A percentile compares a stretch with the other conserved stretches of the same genome.
Evolutionary conservation across 2,113 vertebrate species (phyloP).

Genomic region (Phodopus roborovskii): DNA sequence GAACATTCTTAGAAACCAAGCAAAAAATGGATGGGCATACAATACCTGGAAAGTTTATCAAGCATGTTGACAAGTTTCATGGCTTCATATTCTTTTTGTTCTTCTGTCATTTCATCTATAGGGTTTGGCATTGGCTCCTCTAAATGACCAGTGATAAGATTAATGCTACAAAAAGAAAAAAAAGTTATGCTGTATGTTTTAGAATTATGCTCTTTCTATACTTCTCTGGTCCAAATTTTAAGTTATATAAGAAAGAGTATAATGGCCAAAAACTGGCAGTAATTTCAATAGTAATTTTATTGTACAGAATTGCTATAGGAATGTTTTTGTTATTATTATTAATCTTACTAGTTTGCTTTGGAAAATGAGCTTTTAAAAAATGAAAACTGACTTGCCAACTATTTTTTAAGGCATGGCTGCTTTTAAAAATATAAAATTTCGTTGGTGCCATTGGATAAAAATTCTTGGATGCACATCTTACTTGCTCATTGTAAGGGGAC

Average conservation of each 20-base stretch:
- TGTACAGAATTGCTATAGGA: conserved; percentile 44
- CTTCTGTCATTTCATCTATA: conserved; percentile 98
- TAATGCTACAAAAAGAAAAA: conserved; percentile 91
- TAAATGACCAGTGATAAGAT: conserved; percentile 97
- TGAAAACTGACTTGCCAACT: conserved; percentile 73
- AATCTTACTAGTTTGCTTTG: conserved; percentile 66
- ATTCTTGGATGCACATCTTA: conserved; percentile 66
- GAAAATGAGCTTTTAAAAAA: conserved; percentile 59
- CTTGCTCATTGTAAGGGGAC: conserved; percentile 53
- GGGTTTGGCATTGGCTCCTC: conserved; percentile 97
- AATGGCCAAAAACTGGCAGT: conserved; percentile 80
- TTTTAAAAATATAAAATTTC: conserved; percentile 74
- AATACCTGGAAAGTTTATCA: conserved; percentile 97
- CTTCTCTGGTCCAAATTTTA: conserved; percentile 81
- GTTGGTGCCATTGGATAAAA: conserved; percentile 64
- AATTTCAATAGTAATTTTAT: conserved; percentile 68
- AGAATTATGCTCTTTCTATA: conserved; percentile 82
- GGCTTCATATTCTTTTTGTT: conserved; percentile 98
- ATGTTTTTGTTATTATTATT: conserved; percentile 22
- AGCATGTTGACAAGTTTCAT: conserved; percentile 98
- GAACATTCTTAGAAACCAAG: conserved; percentile 81
- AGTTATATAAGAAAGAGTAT: conserved; percentile 81
- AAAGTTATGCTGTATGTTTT: conserved; percentile 72
- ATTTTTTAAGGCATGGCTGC: conserved; percentile 51
- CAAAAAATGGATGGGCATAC: conserved; percentile 76